Evolutionary conservation across 35 echinoderm and acorn worm species (phyloP), one percentile per base, ranked within the genome.

Genomic region (Ptychodera flava): DNA sequence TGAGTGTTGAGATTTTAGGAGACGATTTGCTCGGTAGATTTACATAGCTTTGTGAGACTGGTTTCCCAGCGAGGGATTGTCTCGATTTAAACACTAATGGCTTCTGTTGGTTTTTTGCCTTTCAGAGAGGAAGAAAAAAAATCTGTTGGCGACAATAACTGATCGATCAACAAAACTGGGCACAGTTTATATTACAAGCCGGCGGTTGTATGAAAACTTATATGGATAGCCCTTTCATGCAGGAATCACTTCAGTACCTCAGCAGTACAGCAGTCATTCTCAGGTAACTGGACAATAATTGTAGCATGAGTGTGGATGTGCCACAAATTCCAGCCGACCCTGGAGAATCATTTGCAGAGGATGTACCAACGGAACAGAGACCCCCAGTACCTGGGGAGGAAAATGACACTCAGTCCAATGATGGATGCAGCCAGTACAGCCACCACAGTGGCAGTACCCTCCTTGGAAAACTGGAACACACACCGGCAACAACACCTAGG

Each of bases 361-460:
- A 91, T 32, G 45, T 92, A 45, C 93, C 93, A 22, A 95, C 90
- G 0, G 89, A 87, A 27, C 81, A 94, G 82, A 80, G 95, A 33
- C 95, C 95, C 27, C 95, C 95, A 12, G 95, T 98, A 35, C 95
- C 95, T 0, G 95, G 95, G 31, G 95, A 91, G 35, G 92, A 92
- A 77, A 94, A 90, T 38, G 85, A 92, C 34, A 92, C 84, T 32
- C 36, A 84, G 88, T 79, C 87, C 86, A 6, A 88, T 75, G 14
- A 81, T 85, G 22, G 86, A 76, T 31, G 87, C 53, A 34, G 83
- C 84, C 35, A 81, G 86, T 38, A 87, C 84, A 78, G 78, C 81
- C 30, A 78, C 75, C 30, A 78, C 75, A 22, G 85, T 85, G 16
- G 80, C 80, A 78, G 28, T 16, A 36, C 2, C 35, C 30, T 28